Percentiles rank a stretch among this genome's conserved stretches.
These are phyloP conservation scores for Drosophila peninsularis DNA, from an alignment of 2,888 invertebrate species.

Conservation along the genomic window DNA sequence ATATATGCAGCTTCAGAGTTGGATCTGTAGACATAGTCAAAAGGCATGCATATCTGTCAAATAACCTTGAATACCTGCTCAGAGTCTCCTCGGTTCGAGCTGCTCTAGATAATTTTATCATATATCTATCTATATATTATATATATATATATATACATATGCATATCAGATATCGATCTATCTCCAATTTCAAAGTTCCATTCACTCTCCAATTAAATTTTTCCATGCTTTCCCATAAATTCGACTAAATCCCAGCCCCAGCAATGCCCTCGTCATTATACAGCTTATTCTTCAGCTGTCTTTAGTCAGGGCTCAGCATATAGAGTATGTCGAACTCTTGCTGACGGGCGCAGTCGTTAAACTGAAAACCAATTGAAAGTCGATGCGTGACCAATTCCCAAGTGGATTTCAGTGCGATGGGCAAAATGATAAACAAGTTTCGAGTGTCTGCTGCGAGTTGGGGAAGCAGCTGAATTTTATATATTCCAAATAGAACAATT, in stretches of 20 bases:
- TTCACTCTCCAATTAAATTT: too few species aligned
- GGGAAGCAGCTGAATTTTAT: background rate
- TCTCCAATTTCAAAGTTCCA: too few species aligned
- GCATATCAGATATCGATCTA: too few species aligned
- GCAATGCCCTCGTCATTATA: background rate
- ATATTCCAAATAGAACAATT: background rate
- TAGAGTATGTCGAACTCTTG: conserved; percentile 8
- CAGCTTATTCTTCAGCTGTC: background rate
- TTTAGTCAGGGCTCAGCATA: background rate
- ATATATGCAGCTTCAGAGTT: too few species aligned
- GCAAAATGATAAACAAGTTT: conserved; percentile 41
- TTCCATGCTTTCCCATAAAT: background rate
- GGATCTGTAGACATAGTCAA: too few species aligned
- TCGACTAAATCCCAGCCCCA: background rate
- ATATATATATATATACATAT: too few species aligned
- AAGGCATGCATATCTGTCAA: too few species aligned
- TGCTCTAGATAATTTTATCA: too few species aligned
- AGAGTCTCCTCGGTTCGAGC: too few species aligned
- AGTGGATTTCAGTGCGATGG: conserved; percentile 29
- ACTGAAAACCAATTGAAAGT: conserved; percentile 29
- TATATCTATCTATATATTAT: too few species aligned
- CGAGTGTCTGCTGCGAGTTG: background rate
- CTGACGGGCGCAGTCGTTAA: conserved; percentile 6
- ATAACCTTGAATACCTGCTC: too few species aligned
- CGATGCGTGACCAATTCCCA: conserved; percentile 22